Conservation (phyloP, 2,888 invertebrate species). For the Ceramica pisi region DNA sequence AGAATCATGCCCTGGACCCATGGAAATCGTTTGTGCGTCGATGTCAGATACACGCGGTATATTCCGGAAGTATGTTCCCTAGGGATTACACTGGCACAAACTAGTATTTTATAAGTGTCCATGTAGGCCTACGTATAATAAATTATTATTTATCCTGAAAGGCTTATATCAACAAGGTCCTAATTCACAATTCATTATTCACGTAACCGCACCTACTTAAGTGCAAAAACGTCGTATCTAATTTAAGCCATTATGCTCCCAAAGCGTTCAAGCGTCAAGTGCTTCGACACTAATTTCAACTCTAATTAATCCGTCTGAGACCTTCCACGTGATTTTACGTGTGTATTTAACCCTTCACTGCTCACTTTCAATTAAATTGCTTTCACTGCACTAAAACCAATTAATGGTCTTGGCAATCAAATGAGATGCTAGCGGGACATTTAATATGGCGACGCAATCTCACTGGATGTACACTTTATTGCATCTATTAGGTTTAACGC, state of each 20-base stretch:
- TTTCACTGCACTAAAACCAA: slow-evolving; percentile 61
- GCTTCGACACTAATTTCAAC: slow-evolving; percentile 34
- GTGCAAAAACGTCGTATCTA: slow-evolving; percentile 14
- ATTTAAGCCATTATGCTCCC: slow-evolving; percentile 4
- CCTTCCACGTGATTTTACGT: slow-evolving; percentile 50
- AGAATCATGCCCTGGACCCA: too few relatives aligned
- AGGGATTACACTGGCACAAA: too few relatives aligned
- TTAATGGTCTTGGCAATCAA: slow-evolving; percentile 57
- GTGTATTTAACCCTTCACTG: slow-evolving; percentile 54
- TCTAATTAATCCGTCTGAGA: slow-evolving; percentile 49
- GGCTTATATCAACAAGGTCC: slow-evolving; percentile 14
- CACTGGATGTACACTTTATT: slow-evolving; percentile 49
- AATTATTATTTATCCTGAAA: too few relatives aligned
- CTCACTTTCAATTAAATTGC: slow-evolving; percentile 59
- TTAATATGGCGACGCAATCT: slow-evolving; percentile 51
- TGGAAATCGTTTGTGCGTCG: too few relatives aligned
- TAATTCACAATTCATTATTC: slow-evolving; percentile 6
- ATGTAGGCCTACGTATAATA: too few relatives aligned
- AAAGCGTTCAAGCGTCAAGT: slow-evolving; percentile 23
- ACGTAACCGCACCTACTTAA: background rate
- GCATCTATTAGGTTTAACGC: slow-evolving; percentile 55
- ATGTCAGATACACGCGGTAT: too few relatives aligned
- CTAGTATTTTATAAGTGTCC: too few relatives aligned
- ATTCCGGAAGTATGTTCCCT: too few relatives aligned
- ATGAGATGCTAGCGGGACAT: slow-evolving; percentile 34